These are phyloP conservation scores for Deroplatys truncata DNA, from an alignment of 2,888 invertebrate species.

Conservation along the genomic window DNA sequence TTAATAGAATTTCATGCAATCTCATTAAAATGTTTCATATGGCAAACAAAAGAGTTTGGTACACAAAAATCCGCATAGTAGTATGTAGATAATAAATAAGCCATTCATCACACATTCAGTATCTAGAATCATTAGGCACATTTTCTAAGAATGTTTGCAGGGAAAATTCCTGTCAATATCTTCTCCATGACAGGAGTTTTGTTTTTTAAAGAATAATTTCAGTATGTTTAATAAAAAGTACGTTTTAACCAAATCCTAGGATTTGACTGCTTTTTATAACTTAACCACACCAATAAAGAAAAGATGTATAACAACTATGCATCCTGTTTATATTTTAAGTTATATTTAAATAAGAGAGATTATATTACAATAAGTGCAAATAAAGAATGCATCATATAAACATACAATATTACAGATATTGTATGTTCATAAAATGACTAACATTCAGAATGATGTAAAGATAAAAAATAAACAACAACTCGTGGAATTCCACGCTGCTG, in stretches of 20 bases:
- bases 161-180: constrained; percentile 8
- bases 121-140: constrained; percentile 7
- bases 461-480: constrained; percentile 11
- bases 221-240: constrained; percentile 1
- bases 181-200: constrained; percentile 6
- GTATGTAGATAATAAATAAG: neutral
- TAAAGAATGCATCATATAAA: constrained; percentile 13
- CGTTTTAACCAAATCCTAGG: constrained; percentile 9
- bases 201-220: constrained; percentile 9
- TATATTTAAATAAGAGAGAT: constrained; percentile 5
- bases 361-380: constrained; percentile 10
- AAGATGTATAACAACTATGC: neutral
- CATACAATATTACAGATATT: constrained; percentile 13
- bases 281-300: constrained; percentile 1
- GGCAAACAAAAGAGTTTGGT: constrained; percentile 17
- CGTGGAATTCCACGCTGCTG: neutral
- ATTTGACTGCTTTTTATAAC: constrained; percentile 13
- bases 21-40: constrained; percentile 16
- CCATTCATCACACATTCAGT: constrained; percentile 3
- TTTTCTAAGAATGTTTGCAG: constrained; percentile 12
- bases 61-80: constrained; percentile 11
- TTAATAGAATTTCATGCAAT: constrained; percentile 19
- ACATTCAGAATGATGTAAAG: constrained; percentile 6
- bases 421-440: constrained; percentile 14
- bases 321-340: constrained; percentile 4